Percentiles rank a stretch among this genome's conserved stretches.
phyloP scores from a whole-genome alignment of 2,888 invertebrate species.

The Aphodius granarius region DNA sequence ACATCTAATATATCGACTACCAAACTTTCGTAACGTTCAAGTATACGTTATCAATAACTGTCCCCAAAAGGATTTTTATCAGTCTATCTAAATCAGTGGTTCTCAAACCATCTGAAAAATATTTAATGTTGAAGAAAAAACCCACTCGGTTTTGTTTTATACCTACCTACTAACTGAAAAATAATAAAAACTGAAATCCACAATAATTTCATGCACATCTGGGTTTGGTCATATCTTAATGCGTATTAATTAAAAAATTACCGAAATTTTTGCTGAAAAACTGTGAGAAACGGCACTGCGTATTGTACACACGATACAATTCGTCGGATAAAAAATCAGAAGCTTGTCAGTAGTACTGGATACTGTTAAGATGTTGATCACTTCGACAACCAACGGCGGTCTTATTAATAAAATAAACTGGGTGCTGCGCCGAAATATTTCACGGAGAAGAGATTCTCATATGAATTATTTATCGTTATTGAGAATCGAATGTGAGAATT shows the following conservation, averaged over 20 bases:
- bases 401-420: neutral
- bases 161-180: no score
- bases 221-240: no score
- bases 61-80: no score
- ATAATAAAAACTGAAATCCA: no score
- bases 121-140: no score
- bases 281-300: neutral
- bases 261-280: neutral
- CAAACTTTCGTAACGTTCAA: no score
- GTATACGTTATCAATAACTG: no score
- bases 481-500: neutral
- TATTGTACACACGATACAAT: neutral
- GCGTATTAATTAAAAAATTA: neutral
- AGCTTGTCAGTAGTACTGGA: neutral
- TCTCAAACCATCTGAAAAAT: no score
- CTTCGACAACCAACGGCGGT: neutral
- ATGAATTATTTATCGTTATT: neutral
- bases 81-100: no score
- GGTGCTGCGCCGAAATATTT: neutral
- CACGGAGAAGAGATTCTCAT: neutral
- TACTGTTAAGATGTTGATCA: neutral
- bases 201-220: no score
- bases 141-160: no score
- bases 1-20: no score
- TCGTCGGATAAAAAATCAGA: neutral